A percentile compares a stretch with the other conserved stretches of the same genome.
phyloP scores from a whole-genome alignment of 1,140 invertebrate genomes.

The Heliothis virescens region DNA sequence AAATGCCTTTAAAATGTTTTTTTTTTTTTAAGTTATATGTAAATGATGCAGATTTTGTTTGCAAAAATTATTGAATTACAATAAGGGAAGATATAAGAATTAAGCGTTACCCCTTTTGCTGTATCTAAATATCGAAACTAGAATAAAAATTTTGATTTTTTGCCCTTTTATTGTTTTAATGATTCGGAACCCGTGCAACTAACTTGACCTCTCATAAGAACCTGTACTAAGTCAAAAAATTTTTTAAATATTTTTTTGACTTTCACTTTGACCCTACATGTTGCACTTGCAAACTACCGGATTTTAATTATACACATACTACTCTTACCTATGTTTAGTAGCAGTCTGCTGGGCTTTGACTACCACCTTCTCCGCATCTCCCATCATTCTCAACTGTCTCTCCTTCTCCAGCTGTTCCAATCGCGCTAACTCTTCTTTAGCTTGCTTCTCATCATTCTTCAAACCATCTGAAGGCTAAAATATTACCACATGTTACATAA shows the following conservation, averaged over 20 bases:
- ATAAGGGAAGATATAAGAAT: neutral
- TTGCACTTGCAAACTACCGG: no score
- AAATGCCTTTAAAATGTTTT: no score
- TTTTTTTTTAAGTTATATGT: no score
- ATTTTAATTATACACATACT: neutral
- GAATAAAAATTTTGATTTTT: no score
- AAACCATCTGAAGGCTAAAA: slow-evolving; percentile 90
- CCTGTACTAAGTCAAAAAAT: no score
- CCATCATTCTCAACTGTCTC: slow-evolving; percentile 92
- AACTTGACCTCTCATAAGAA: no score
- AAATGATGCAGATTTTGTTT: no score
- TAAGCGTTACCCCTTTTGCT: neutral
- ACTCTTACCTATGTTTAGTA: slow-evolving; percentile 72
- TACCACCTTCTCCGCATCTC: slow-evolving; percentile 79
- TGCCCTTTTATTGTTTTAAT: no score
- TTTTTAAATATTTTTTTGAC: no score
- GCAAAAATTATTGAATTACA: neutral
- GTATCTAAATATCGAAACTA: neutral
- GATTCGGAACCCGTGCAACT: no score
- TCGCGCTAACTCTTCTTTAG: slow-evolving; percentile 92
- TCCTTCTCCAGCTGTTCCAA: slow-evolving; percentile 93
- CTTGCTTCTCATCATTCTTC: slow-evolving; percentile 94
- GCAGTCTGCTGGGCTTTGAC: slow-evolving; percentile 58
- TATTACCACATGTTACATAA: neutral
- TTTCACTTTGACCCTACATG: no score